phyloP scores from a whole-genome alignment of 1,140 invertebrate genomes.

The Hyles vespertilio region DNA sequence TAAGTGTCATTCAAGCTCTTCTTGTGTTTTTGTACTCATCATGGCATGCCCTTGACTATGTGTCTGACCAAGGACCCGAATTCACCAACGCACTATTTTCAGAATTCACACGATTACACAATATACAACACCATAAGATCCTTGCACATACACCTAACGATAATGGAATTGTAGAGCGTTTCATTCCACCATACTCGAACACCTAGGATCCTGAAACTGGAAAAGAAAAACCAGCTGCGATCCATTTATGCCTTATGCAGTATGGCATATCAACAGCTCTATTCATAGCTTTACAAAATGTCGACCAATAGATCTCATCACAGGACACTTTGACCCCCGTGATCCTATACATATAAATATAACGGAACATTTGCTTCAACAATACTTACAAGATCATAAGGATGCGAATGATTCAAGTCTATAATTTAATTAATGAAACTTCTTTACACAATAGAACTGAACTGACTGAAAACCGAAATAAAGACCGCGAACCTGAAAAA shows the following conservation, averaged over 20 bases:
- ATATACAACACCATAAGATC: conserved; percentile 13
- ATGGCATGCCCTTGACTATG: too few relatives aligned
- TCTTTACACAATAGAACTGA: conserved; percentile 9
- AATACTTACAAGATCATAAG: conserved; percentile 9
- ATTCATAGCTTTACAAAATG: conserved; percentile 20
- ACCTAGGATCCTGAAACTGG: conserved; percentile 21
- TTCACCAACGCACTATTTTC: conserved; percentile 19
- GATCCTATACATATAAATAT: conserved; percentile 13
- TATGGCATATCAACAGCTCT: conserved; percentile 21
- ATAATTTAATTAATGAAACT: conserved; percentile 15
- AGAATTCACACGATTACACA: conserved; percentile 13
- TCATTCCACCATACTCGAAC: conserved; percentile 26
- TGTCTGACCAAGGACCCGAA: conserved; percentile 13
- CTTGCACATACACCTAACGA: conserved; percentile 14
- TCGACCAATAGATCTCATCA: conserved; percentile 18
- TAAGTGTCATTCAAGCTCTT: too few relatives aligned
- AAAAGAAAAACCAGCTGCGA: conserved; percentile 5
- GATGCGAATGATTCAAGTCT: conserved; percentile 8
- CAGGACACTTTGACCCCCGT: conserved; percentile 15
- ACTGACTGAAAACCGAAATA: conserved; percentile 13
- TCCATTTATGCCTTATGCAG: conserved; percentile 21
- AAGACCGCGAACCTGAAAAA: conserved; percentile 18
- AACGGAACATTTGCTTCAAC: conserved; percentile 11
- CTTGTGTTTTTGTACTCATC: too few relatives aligned
- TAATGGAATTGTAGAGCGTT: conserved; percentile 22